Evolutionary conservation across 2,113 vertebrate genomes (phyloP).

Genomic region (Psilopogon haemacephalus): DNA sequence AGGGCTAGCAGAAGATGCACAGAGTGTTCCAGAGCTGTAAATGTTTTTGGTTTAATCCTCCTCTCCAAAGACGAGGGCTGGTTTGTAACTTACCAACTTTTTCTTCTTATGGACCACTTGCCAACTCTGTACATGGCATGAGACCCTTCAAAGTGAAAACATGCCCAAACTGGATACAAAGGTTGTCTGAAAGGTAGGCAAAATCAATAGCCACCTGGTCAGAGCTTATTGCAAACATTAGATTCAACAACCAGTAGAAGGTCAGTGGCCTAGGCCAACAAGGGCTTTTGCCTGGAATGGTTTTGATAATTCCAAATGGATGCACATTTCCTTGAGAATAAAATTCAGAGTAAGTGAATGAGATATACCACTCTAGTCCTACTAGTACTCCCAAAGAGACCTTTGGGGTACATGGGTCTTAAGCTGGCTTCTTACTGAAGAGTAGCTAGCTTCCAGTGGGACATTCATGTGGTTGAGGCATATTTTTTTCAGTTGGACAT

Average conservation of each 20-base stretch:
- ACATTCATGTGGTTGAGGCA: neutral
- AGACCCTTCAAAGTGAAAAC: neutral
- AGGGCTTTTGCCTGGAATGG: neutral
- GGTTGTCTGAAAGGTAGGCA: neutral
- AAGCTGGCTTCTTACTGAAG: neutral
- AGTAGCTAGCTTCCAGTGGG: neutral
- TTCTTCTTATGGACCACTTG: neutral
- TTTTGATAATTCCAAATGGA: neutral
- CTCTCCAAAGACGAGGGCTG: neutral
- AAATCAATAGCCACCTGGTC: neutral
- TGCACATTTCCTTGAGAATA: neutral
- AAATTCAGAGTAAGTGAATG: neutral
- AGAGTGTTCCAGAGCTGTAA: neutral
- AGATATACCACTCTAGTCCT: neutral
- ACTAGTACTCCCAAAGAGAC: neutral
- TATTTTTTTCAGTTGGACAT: neutral
- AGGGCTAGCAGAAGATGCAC: neutral
- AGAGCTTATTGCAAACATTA: rapidly evolving
- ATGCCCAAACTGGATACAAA: neutral
- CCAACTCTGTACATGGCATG: neutral
- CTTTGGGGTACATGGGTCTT: neutral
- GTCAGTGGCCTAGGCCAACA: neutral
- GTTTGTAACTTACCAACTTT: neutral
- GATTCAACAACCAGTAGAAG: neutral
- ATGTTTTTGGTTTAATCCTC: neutral